Evolutionary conservation across 2,113 vertebrate species (phyloP).

Genomic region (Lepus timidus): DNA sequence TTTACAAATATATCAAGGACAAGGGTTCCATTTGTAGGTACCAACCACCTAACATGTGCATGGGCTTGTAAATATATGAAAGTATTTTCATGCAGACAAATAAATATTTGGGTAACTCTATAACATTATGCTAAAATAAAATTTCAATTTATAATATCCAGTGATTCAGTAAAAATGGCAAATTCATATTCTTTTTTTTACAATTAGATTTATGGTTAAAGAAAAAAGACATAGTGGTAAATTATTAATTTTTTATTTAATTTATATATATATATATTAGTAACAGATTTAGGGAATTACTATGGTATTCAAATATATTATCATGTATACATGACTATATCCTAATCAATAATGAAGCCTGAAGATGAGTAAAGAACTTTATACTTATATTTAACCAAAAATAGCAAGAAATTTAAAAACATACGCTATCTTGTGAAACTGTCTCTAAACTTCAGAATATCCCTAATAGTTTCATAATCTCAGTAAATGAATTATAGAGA

Average conservation of each 20-base stretch:
- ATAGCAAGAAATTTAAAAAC: neutral
- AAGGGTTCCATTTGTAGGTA: neutral
- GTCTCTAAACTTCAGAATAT: constrained; percentile 27
- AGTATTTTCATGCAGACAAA: neutral
- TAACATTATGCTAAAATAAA: constrained; percentile 41
- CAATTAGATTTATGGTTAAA: constrained; percentile 47
- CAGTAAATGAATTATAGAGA: constrained; percentile 51
- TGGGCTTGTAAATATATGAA: neutral
- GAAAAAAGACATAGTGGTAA: constrained; percentile 3
- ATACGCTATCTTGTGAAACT: constrained; percentile 36
- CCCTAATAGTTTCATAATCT: constrained; percentile 50
- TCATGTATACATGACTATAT: constrained; percentile 53
- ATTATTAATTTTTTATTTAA: constrained; percentile 48
- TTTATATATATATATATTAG: constrained; percentile 58
- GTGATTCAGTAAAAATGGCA: neutral
- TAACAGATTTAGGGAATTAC: constrained; percentile 74
- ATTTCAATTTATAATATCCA: constrained; percentile 25
- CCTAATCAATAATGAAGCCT: constrained; percentile 7
- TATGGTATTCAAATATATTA: neutral
- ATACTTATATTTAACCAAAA: neutral
- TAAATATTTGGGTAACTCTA: constrained; percentile 25
- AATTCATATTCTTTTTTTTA: neutral
- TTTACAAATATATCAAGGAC: neutral
- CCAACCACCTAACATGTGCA: neutral
- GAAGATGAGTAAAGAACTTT: neutral